A percentile compares a stretch with the other conserved stretches of the same genome.
Evolutionary conservation across 2,113 vertebrate genomes (phyloP).

Genomic region (Mesitornis unicolor): DNA sequence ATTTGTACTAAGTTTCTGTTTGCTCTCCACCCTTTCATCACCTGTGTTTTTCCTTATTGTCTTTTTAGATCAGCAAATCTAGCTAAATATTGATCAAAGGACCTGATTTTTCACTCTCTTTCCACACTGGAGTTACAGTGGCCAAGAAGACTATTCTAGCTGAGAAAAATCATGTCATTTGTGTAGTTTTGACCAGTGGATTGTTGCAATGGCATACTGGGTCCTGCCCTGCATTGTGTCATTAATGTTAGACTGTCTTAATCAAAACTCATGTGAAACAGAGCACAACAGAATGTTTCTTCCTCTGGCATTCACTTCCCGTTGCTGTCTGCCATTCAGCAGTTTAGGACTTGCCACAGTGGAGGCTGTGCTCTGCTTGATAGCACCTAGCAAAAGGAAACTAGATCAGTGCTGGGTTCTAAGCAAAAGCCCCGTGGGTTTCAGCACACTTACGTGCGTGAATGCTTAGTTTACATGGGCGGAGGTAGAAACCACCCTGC

Average conservation of each 20-base stretch:
- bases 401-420: neutral
- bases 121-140: neutral
- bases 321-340: neutral
- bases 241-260: neutral
- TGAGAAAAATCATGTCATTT: neutral
- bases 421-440: neutral
- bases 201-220: neutral
- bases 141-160: neutral
- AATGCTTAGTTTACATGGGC: neutral
- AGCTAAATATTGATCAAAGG: neutral
- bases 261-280: neutral
- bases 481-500: neutral
- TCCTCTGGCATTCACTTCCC: neutral
- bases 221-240: neutral
- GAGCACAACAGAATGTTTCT: neutral
- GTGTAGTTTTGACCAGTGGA: neutral
- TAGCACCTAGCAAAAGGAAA: neutral
- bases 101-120: neutral
- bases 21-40: neutral
- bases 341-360: neutral
- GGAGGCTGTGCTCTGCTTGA: neutral
- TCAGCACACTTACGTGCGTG: accelerated
- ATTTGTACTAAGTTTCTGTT: neutral
- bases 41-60: neutral
- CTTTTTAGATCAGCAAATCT: neutral